Evolutionary conservation across 2,888 invertebrate genomes (phyloP), one percentile per base, ranked within the genome.

Genomic region (Lasius platythorax): DNA sequence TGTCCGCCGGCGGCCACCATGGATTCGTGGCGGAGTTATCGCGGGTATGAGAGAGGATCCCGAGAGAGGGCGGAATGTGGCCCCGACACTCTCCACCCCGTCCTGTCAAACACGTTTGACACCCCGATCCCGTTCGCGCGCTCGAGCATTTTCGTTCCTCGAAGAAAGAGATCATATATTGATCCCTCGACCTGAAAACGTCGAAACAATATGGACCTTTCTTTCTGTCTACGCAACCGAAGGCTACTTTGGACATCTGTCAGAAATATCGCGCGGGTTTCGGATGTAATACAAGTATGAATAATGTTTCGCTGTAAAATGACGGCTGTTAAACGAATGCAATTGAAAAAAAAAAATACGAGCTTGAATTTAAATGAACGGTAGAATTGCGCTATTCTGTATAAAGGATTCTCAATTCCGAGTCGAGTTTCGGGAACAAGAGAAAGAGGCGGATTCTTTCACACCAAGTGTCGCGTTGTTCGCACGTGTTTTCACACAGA

Each of bases 51-150:
- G 64, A 67, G 82, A 88, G 86, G 84, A 88, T 85, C 83, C 86
- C 78, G 74, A 82, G 87, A 78, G 88, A 78, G 88, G 88, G 87
- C 87, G 89, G 75, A 83, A 86, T 86, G 90, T 79, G 88, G 88
- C 87, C 85, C 83, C 85, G 88, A 88, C 86, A 84, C 79, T 89
- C 84, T 88, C 87, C 90, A 91, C 90, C 92, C 91, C 87, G 67
- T 87, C 88, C 86, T 92, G 92, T 89, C 92, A 92, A 92, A 92
- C 91, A 91, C 46, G 79, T 90, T 92, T 90, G 87, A 91, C 91
- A 87, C 90, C 86, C 82, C 75, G 63, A 72, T 68, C 83, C 79
- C 46, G 23, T 82, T 82, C 66, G 64, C 82, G 81, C 74, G 82
- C 74, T 73, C 53, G 40, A 82, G 85, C 73, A 76, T 84, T 74